phyloP scores from a whole-genome alignment of 2,888 invertebrate species.

The Ochropacha duplaris region DNA sequence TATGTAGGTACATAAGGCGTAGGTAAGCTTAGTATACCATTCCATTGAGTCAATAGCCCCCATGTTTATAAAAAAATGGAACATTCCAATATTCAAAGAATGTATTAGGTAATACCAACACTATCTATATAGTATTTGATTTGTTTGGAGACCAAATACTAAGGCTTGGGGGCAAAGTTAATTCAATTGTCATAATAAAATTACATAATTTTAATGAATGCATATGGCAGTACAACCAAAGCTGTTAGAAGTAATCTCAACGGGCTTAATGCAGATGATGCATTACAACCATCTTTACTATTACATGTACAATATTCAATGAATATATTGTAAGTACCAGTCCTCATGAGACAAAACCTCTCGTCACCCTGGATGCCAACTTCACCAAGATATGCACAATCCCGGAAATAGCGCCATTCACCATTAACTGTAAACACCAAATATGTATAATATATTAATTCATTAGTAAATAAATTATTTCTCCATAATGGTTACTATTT shows the following conservation, averaged over 20 bases:
- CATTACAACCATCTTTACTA: slow-evolving; percentile 95
- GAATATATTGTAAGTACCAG: slow-evolving; percentile 96
- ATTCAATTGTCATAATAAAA: slow-evolving; percentile 1
- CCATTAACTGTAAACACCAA: slow-evolving; percentile 86
- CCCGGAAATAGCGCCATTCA: slow-evolving; percentile 93
- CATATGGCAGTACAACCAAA: slow-evolving; percentile 13
- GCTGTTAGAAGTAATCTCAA: slow-evolving; percentile 43
- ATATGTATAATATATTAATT: no score
- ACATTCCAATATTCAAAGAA: no score
- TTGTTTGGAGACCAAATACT: neutral
- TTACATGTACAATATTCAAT: slow-evolving; percentile 97
- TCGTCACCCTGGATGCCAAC: slow-evolving; percentile 95
- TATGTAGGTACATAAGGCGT: neutral
- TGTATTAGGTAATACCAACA: no score
- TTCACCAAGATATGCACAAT: slow-evolving; percentile 95
- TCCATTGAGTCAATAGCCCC: neutral
- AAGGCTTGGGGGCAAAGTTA: neutral
- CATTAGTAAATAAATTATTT: no score
- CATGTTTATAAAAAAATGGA: neutral
- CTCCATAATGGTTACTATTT: no score
- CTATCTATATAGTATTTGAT: neutral
- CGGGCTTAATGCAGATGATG: slow-evolving; percentile 72
- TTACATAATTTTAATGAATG: slow-evolving; percentile 18
- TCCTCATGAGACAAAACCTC: slow-evolving; percentile 94
- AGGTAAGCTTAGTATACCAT: neutral